Conservation (phyloP, 2,797 vertebrate genomes). For the Enteromius viviparus region DNA sequence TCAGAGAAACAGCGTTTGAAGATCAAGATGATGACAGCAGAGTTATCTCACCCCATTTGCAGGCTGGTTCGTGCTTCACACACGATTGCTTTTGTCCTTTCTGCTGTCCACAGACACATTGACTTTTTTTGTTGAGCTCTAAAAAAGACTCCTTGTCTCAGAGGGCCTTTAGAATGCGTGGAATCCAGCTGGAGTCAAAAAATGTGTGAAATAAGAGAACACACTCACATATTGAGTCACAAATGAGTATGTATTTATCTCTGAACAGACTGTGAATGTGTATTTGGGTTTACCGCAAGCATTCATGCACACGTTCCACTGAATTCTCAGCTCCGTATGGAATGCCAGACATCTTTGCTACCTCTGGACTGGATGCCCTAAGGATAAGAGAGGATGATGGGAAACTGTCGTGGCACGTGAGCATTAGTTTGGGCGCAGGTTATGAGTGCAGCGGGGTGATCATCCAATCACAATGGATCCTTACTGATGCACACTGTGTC, state of each 20-base stretch:
- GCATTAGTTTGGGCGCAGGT: constrained; percentile 47
- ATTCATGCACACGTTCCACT: constrained; percentile 6
- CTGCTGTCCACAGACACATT: not conserved
- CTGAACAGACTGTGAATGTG: constrained; percentile 3
- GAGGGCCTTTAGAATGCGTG: not conserved
- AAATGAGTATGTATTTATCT: not conserved
- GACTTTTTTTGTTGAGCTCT: not conserved
- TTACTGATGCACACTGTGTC: constrained; percentile 66
- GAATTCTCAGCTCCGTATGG: constrained; percentile 47
- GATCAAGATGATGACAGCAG: constrained; percentile 11
- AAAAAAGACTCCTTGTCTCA: constrained; percentile 16
- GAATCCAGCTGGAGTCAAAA: not conserved
- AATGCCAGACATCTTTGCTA: constrained; percentile 50
- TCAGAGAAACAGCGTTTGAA: constrained; percentile 38
- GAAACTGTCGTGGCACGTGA: constrained; percentile 67
- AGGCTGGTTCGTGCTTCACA: constrained; percentile 54
- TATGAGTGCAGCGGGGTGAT: constrained; percentile 55
- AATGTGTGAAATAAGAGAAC: not conserved
- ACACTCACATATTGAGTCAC: not conserved
- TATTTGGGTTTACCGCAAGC: constrained; percentile 4
- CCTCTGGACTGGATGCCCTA: constrained; percentile 42
- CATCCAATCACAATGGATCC: constrained; percentile 59
- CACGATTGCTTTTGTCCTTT: not conserved
- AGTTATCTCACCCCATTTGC: constrained; percentile 32
- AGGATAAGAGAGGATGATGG: constrained; percentile 65